Evolutionary conservation across 1,140 invertebrate species (phyloP).

Genomic region (Physella acuta): DNA sequence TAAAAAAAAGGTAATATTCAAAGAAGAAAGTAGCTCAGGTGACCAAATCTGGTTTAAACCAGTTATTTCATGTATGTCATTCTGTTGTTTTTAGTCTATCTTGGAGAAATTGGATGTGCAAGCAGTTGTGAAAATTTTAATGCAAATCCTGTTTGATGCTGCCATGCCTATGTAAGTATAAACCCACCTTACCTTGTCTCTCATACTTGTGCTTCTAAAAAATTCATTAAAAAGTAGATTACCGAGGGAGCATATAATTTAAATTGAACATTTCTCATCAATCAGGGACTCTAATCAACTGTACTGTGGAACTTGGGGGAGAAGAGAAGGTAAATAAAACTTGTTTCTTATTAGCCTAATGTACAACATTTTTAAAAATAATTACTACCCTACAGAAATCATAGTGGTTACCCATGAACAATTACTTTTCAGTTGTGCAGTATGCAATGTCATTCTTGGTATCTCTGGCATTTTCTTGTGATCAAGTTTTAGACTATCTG

Average conservation of each 20-base stretch:
- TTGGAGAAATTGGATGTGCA: conserved; percentile 81
- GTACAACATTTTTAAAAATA: too few relatives aligned
- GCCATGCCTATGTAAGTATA: conserved; percentile 52
- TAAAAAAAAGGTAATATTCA: too few relatives aligned
- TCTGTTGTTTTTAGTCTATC: conserved; percentile 65
- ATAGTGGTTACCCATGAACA: too few relatives aligned
- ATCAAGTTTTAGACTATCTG: conserved; percentile 67
- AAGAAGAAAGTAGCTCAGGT: too few relatives aligned
- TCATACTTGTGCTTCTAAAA: too few relatives aligned
- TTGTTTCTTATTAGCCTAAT: not conserved
- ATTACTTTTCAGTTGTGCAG: conserved; percentile 67
- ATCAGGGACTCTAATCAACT: conserved; percentile 50
- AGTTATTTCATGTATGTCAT: not conserved
- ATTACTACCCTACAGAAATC: too few relatives aligned
- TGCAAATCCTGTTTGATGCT: conserved; percentile 84
- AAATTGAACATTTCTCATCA: conserved; percentile 24
- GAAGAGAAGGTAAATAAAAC: conserved; percentile 49
- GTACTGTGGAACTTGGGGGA: conserved; percentile 52
- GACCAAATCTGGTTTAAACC: not conserved
- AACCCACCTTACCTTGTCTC: too few relatives aligned
- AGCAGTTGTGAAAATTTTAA: conserved; percentile 77
- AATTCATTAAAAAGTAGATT: too few relatives aligned
- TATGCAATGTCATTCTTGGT: conserved; percentile 80
- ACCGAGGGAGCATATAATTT: too few relatives aligned
- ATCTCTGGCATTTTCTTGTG: conserved; percentile 79